Percentiles rank a stretch among this genome's conserved stretches.
phyloP scores from a whole-genome alignment of 2,113 vertebrate genomes.

The Pelmatolapia mariae region DNA sequence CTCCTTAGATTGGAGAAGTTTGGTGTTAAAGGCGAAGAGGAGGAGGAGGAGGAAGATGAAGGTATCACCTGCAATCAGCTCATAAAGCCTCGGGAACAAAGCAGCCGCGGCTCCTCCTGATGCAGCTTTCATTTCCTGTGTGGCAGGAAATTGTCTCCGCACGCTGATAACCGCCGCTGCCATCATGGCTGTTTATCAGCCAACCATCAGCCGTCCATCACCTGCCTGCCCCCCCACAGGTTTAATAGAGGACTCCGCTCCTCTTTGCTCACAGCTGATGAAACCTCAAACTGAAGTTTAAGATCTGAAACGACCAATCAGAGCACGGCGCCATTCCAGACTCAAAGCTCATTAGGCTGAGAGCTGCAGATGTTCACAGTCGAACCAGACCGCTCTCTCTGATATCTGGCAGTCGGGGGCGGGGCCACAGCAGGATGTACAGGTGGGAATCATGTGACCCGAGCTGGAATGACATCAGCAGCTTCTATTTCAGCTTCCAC shows the following conservation, averaged over 20 bases:
- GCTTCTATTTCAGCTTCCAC: not conserved
- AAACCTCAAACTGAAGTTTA: not conserved
- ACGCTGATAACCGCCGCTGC: constrained; percentile 46
- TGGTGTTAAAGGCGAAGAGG: not conserved
- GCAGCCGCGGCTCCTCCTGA: not conserved
- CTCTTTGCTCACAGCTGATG: not conserved
- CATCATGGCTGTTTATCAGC: constrained; percentile 19
- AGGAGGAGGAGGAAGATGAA: not conserved
- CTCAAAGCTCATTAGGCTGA: not conserved
- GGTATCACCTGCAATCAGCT: constrained; percentile 67
- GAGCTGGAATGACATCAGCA: not conserved
- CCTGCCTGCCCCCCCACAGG: not conserved
- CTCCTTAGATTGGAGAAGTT: constrained; percentile 29
- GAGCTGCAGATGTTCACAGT: not conserved
- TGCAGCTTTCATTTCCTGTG: constrained; percentile 91
- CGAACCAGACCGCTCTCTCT: accelerated
- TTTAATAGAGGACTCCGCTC: not conserved
- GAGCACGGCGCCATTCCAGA: not conserved
- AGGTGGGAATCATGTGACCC: not conserved
- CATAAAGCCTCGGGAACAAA: constrained; percentile 65
- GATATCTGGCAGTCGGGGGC: not conserved
- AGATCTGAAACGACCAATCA: not conserved
- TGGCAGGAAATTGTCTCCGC: constrained; percentile 85
- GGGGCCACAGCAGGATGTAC: not conserved
- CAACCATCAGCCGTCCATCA: not conserved